Percentiles rank a stretch among this genome's conserved stretches.
Evolutionary conservation across 2,113 vertebrate species (phyloP).

Genomic region (Suncus etruscus): DNA sequence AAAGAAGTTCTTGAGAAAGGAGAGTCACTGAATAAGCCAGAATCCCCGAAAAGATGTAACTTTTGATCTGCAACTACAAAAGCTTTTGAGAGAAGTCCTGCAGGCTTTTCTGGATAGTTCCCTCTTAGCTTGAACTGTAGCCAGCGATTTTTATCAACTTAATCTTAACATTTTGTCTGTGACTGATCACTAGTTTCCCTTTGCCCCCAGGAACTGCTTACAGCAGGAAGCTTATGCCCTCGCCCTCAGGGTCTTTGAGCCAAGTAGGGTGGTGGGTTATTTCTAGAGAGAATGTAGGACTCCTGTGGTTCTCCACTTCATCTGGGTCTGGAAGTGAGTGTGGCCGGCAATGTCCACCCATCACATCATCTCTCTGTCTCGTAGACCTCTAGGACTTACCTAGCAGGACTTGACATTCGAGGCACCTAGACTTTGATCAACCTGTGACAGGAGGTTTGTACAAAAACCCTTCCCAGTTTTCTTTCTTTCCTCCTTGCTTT

Average conservation of each 20-base stretch:
- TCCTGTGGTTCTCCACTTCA: not conserved
- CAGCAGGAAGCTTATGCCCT: not conserved
- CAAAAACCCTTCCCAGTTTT: conserved; percentile 67
- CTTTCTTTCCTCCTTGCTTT: conserved; percentile 55
- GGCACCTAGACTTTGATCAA: conserved; percentile 63
- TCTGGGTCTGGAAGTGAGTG: not conserved
- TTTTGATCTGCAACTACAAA: not conserved
- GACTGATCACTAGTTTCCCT: not conserved
- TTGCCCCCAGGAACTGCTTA: not conserved
- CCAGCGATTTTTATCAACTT: not conserved
- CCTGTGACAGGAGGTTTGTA: conserved; percentile 66
- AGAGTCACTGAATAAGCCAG: not conserved
- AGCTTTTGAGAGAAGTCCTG: not conserved
- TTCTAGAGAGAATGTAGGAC: not conserved
- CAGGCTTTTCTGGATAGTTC: not conserved
- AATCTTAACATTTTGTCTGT: not conserved
- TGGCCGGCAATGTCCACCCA: not conserved
- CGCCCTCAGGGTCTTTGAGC: accelerated
- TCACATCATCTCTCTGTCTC: not conserved
- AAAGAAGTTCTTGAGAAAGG: not conserved
- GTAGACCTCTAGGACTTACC: not conserved
- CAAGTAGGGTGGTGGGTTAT: not conserved
- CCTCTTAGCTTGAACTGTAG: not conserved
- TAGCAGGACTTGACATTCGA: not conserved
- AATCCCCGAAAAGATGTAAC: not conserved